phyloP scores from a whole-genome alignment of 2,797 vertebrate species.

The Harpagifer antarcticus region DNA sequence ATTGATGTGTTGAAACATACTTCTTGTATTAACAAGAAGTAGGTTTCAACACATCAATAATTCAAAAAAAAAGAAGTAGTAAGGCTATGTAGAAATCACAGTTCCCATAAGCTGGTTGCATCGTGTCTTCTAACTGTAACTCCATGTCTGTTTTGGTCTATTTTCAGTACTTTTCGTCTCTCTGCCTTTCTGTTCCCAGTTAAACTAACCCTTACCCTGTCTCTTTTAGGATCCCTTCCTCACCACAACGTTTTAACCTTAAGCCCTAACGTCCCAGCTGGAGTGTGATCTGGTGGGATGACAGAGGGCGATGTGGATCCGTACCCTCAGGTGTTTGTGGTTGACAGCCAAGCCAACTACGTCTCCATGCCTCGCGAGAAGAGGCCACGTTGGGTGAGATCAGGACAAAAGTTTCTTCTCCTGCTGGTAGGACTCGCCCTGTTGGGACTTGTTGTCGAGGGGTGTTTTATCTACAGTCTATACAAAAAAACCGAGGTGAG shows the following conservation, averaged over 20 bases:
- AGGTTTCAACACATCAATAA: no score
- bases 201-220: not conserved
- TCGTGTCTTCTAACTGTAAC: not conserved
- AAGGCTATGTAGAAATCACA: conserved; percentile 32
- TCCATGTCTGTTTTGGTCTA: not conserved
- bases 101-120: conserved; percentile 25
- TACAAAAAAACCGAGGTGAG: conserved; percentile 71
- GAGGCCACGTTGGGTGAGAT: conserved; percentile 29
- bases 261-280: not conserved
- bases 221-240: conserved; percentile 17
- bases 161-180: not conserved
- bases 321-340: conserved; percentile 78
- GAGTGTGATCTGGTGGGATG: conserved; percentile 55
- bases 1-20: not conserved
- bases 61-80: no score
- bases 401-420: conserved; percentile 39
- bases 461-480: conserved; percentile 72
- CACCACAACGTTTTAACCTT: conserved; percentile 7
- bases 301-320: conserved; percentile 45
- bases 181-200: not conserved
- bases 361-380: conserved; percentile 5
- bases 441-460: conserved; percentile 72
- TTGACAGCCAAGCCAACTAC: conserved; percentile 69
- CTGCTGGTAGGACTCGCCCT: conserved; percentile 60
- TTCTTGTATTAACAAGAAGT: no score